phyloP scores from a whole-genome alignment of 2,797 vertebrate species.

The Labeo calbasu region DNA sequence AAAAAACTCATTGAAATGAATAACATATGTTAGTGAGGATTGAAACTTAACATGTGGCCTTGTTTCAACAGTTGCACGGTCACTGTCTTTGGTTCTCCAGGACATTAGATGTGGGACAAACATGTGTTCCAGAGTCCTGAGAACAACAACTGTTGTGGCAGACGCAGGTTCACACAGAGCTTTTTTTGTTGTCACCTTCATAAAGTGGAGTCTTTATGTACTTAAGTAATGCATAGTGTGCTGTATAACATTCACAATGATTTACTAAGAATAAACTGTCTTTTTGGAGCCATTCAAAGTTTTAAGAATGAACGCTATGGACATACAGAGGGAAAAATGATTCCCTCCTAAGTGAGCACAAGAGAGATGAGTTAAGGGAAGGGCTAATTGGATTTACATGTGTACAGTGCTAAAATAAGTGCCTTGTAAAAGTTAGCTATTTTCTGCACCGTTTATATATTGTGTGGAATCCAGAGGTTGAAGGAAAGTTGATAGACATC shows the following conservation, averaged over 20 bases:
- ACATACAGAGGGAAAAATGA: neutral
- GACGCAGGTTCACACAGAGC: neutral
- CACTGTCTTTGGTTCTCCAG: constrained; percentile 6
- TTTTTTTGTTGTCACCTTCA: neutral
- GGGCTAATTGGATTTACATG: constrained; percentile 34
- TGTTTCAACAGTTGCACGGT: constrained; percentile 18
- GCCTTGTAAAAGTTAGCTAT: constrained; percentile 23
- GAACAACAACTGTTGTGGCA: constrained; percentile 33
- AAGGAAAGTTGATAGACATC: neutral
- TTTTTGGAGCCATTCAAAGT: neutral
- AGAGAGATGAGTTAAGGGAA: constrained; percentile 12
- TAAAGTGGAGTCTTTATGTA: neutral
- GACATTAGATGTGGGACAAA: neutral
- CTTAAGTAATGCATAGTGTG: neutral
- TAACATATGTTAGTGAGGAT: constrained; percentile 25
- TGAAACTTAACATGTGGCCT: constrained; percentile 17
- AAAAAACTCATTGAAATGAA: constrained; percentile 28
- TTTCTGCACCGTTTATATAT: constrained; percentile 29
- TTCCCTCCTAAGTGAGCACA: neutral
- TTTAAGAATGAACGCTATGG: constrained; percentile 4
- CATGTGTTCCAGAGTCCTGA: constrained; percentile 24
- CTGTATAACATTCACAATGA: neutral
- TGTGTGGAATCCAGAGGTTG: neutral
- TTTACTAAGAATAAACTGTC: neutral
- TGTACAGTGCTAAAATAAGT: constrained; percentile 34